These are phyloP conservation scores for Ophion ventricosus DNA, from an alignment of 2,888 invertebrate species.

Conservation along the genomic window DNA sequence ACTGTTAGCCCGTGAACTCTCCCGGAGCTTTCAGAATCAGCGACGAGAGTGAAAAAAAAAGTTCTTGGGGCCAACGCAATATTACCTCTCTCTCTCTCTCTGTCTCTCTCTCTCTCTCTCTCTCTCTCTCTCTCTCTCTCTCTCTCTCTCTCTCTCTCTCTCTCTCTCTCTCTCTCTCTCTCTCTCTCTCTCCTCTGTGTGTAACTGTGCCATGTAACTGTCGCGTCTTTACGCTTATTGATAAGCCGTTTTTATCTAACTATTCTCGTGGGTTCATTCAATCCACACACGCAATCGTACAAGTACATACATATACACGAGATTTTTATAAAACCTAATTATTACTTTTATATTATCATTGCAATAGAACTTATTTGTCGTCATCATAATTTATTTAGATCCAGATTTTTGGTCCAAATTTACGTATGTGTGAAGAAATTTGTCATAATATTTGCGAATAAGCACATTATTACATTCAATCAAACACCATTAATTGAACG, in stretches of 20 bases:
- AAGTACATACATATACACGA: too few relatives aligned
- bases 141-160: slow-evolving; percentile 7
- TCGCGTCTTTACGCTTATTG: slow-evolving; percentile 39
- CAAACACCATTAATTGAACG: too few relatives aligned
- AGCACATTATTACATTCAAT: too few relatives aligned
- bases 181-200: neutral
- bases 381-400: too few relatives aligned
- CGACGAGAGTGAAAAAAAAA: neutral
- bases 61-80: slow-evolving; percentile 20
- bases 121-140: slow-evolving; percentile 8
- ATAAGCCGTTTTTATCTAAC: slow-evolving; percentile 49
- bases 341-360: too few relatives aligned
- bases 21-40: slow-evolving; percentile 33
- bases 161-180: slow-evolving; percentile 3
- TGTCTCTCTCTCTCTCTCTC: slow-evolving; percentile 7
- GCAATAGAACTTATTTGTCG: too few relatives aligned
- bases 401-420: too few relatives aligned
- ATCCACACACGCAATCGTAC: neutral
- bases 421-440: too few relatives aligned
- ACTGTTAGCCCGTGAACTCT: neutral
- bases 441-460: too few relatives aligned
- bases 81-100: slow-evolving; percentile 7
- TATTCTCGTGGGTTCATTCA: slow-evolving; percentile 29
- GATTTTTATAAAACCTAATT: too few relatives aligned
- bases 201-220: neutral